Percentiles rank a stretch among this genome's conserved stretches.
These are phyloP conservation scores for Drosophila bifasciata DNA, from an alignment of 1,140 invertebrate species.

Conservation along the genomic window DNA sequence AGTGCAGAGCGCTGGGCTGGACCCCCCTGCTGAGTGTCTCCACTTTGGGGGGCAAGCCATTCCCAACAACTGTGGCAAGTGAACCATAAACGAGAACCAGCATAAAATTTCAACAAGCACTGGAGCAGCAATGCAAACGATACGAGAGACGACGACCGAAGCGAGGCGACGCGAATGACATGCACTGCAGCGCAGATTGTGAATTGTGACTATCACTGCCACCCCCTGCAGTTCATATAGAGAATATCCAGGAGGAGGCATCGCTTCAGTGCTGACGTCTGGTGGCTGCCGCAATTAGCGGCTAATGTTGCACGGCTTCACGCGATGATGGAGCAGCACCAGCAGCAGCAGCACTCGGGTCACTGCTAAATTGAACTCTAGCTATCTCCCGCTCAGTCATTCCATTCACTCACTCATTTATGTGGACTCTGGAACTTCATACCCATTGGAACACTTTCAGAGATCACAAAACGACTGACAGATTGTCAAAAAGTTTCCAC, in stretches of 20 bases:
- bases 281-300: slow-evolving; percentile 54
- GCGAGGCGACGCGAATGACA: background rate
- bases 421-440: too few species aligned
- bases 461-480: background rate
- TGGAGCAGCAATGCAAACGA: slow-evolving; percentile 45
- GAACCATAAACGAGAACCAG: slow-evolving; percentile 50
- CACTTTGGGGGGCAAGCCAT: too few species aligned
- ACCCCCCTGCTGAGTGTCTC: too few species aligned
- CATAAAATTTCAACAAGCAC: slow-evolving; percentile 43
- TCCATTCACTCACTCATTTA: background rate
- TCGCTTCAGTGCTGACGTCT: slow-evolving; percentile 41
- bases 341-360: slow-evolving; percentile 26
- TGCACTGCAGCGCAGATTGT: slow-evolving; percentile 20
- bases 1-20: background rate
- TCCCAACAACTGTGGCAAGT: slow-evolving; percentile 26
- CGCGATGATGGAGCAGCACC: slow-evolving; percentile 21
- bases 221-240: too few species aligned
- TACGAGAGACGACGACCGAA: slow-evolving; percentile 1
- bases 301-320: slow-evolving; percentile 57
- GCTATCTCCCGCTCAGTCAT: background rate
- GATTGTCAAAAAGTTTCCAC: background rate
- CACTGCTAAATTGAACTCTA: slow-evolving; percentile 37
- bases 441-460: too few species aligned
- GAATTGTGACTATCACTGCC: slow-evolving; percentile 2
- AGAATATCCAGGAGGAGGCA: slow-evolving; percentile 1